Percentiles rank a stretch among this genome's conserved stretches.
These are phyloP conservation scores for Drosophila conformis DNA, from an alignment of 2,888 invertebrate genomes.

Conservation along the genomic window DNA sequence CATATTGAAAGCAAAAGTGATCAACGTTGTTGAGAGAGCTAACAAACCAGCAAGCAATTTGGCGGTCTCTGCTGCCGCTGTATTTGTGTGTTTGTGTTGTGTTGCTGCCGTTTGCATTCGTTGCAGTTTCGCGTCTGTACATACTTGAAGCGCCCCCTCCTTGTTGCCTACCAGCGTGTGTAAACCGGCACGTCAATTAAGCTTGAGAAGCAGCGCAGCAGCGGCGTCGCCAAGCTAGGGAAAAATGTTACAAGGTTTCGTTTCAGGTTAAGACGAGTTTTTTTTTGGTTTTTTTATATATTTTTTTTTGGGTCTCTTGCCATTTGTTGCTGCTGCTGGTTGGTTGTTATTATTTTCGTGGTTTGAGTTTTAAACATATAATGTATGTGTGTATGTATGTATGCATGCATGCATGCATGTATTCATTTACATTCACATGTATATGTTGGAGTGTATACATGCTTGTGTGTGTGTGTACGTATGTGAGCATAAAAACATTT, in stretches of 20 bases:
- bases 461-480: conserved; percentile 1
- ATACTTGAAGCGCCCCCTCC: conserved; percentile 43
- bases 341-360: conserved; percentile 49
- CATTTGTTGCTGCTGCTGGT: conserved; percentile 53
- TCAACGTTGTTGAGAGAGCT: conserved; percentile 59
- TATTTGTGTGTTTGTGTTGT: conserved; percentile 41
- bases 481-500: conserved; percentile 28
- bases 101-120: conserved; percentile 58
- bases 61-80: conserved; percentile 36
- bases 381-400: conserved; percentile 4
- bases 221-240: conserved; percentile 68
- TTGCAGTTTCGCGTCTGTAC: conserved; percentile 39
- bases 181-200: conserved; percentile 77
- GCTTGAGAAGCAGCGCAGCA: conserved; percentile 72
- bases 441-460: not conserved
- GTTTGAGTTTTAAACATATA: conserved; percentile 49
- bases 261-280: conserved; percentile 82
- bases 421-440: conserved; percentile 4
- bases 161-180: conserved; percentile 36
- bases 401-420: not conserved
- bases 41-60: conserved; percentile 34
- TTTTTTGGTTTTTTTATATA: conserved; percentile 32
- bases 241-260: conserved; percentile 83
- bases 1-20: conserved; percentile 85
- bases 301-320: conserved; percentile 65